A percentile compares a stretch with the other conserved stretches of the same genome.
phyloP scores from a whole-genome alignment of 2,797 vertebrate species.

The Lepus townsendii region DNA sequence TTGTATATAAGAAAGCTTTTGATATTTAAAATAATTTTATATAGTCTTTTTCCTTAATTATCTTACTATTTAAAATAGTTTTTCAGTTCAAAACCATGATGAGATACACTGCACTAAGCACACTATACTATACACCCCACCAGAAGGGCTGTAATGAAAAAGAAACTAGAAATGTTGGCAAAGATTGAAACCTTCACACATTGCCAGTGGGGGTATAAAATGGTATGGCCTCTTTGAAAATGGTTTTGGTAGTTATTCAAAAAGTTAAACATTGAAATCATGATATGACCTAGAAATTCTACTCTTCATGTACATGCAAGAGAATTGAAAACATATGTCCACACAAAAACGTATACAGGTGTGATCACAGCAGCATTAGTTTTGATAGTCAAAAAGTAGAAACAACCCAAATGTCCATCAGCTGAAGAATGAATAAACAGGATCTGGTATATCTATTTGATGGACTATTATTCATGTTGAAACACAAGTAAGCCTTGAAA shows the following conservation, averaged over 20 bases:
- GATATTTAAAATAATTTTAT: slow-evolving; percentile 50
- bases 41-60: slow-evolving; percentile 39
- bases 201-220: not conserved
- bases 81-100: not conserved
- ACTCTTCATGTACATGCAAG: not conserved
- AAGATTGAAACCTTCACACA: not conserved
- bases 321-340: slow-evolving; percentile 7
- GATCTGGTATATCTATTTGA: not conserved
- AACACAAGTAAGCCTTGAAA: not conserved
- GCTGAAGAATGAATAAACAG: not conserved
- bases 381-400: not conserved
- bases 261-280: slow-evolving; percentile 39
- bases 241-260: not conserved
- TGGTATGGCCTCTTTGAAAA: not conserved
- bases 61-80: slow-evolving; percentile 24
- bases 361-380: slow-evolving; percentile 3
- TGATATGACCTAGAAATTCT: not conserved
- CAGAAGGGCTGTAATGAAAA: no score
- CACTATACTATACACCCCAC: no score
- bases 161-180: not conserved
- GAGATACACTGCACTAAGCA: no score
- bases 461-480: slow-evolving; percentile 4
- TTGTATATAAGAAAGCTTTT: slow-evolving; percentile 9
- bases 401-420: not conserved
- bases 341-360: not conserved